Base-by-base conservation (phyloP, 2,113 vertebrate species). In the Struthidea cinerea region DNA sequence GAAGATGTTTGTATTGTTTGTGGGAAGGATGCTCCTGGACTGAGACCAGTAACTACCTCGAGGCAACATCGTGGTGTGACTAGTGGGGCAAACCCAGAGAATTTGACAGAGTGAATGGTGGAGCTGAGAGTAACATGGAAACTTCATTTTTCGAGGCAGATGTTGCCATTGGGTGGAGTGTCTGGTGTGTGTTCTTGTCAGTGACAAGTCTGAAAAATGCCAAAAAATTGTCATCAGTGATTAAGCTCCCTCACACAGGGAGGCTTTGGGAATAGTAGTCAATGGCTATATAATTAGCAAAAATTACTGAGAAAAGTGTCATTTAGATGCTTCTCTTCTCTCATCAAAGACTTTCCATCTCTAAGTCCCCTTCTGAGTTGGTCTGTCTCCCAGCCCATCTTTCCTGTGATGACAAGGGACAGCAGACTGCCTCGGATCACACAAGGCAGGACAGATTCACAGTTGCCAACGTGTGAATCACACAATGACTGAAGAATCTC, bases 231-330 rank as follows among this genome's bases (percentile, higher is more conserved):
- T 89, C 94, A 87, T 56, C 16, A 0, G 56, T 90, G 90, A 94
- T 96, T 96, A 96, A 50, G 56, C 63, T 96, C 86, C 92, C 65
- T 94, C 90, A 86, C 1, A 2, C 76, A 76, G 73, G 39, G 83
- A 84, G 41, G 41, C 83, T 78, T 78, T 84, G 88, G 93, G 84
- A 95, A 82, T 92, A 88, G 68, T 41, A 93, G 85, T 93, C 92
- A 84, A 71, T 89, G 90, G 71, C 82, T 97, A 94, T 90, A 88
- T 93, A 96, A 96, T 95, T 94, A 96, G 82, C 71, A 86, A 84
- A 96, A 94, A 94, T 91, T 90, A 92, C 92, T 74, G 75, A 64
- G 93, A 77, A 80, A 90, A 94, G 76, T 94, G 63, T 83, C 65
- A 60, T 86, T 84, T 91, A 71, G 52, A 81, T 49, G 79, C 60